These are phyloP conservation scores for Sapajus apella DNA, from an alignment of 2,113 vertebrate species.

Conservation along the genomic window DNA sequence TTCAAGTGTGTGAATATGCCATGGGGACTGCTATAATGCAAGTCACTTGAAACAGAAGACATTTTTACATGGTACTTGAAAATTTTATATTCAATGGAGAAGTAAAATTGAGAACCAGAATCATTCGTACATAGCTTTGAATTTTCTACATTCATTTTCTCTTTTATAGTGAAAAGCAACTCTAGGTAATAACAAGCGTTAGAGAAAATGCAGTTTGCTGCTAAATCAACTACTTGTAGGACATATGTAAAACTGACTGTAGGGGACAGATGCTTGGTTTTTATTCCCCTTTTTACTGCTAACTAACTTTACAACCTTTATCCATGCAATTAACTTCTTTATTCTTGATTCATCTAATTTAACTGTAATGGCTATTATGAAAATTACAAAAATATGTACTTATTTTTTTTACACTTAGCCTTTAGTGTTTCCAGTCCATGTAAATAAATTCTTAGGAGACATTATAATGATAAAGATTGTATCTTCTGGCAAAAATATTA, in stretches of 20 bases:
- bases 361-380: slow-evolving; percentile 25
- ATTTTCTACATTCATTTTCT: slow-evolving; percentile 57
- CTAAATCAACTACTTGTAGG: slow-evolving; percentile 50
- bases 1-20: slow-evolving; percentile 13
- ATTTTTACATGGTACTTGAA: slow-evolving; percentile 48
- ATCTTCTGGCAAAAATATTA: neutral
- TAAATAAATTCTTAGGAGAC: neutral
- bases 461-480: neutral
- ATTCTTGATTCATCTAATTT: slow-evolving; percentile 49
- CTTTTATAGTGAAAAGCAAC: slow-evolving; percentile 53
- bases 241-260: neutral
- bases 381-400: slow-evolving; percentile 31
- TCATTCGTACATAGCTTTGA: slow-evolving; percentile 45
- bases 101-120: slow-evolving; percentile 55
- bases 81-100: slow-evolving; percentile 42
- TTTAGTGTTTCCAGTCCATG: neutral
- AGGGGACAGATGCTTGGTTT: slow-evolving; percentile 1
- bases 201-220: slow-evolving; percentile 49
- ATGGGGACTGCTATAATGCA: neutral
- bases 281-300: neutral
- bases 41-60: slow-evolving; percentile 38
- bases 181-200: slow-evolving; percentile 56
- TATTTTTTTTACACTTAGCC: slow-evolving; percentile 17
- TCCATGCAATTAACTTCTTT: slow-evolving; percentile 58
- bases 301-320: slow-evolving; percentile 9